Conservation (phyloP, 1,140 invertebrate genomes). For the Drosophila ogumai region DNA sequence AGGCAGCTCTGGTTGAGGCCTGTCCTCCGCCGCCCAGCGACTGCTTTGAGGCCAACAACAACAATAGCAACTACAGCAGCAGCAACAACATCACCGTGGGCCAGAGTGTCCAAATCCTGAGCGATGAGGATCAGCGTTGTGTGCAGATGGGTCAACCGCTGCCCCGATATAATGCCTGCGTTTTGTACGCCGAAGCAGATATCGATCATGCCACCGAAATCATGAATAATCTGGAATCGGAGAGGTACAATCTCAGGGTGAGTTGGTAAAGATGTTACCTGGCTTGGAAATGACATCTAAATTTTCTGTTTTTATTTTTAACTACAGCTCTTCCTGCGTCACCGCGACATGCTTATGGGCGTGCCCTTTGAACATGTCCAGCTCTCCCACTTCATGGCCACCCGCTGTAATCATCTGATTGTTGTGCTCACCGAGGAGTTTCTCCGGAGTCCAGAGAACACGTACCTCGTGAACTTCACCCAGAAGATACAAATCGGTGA, state of each 20-base stretch:
- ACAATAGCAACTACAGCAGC: conserved; percentile 40
- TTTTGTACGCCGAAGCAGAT: conserved; percentile 90
- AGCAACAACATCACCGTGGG: conserved; percentile 63
- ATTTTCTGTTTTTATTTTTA: background rate
- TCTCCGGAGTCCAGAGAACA: conserved; percentile 88
- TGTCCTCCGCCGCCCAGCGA: conserved; percentile 47
- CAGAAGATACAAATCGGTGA: conserved; percentile 89
- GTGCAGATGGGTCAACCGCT: conserved; percentile 85
- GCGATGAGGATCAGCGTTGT: conserved; percentile 77
- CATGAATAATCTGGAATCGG: conserved; percentile 87
- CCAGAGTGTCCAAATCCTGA: conserved; percentile 54
- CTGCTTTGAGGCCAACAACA: conserved; percentile 49
- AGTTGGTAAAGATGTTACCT: background rate
- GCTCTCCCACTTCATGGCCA: conserved; percentile 89
- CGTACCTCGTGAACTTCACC: conserved; percentile 90
- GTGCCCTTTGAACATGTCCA: conserved; percentile 89
- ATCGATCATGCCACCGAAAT: conserved; percentile 87
- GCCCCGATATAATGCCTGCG: conserved; percentile 89
- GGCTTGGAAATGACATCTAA: background rate
- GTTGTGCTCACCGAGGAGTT: conserved; percentile 90
- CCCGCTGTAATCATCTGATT: conserved; percentile 90
- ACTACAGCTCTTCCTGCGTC: conserved; percentile 88
- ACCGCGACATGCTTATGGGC: conserved; percentile 89
- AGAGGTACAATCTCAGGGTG: conserved; percentile 86
- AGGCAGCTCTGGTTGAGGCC: conserved; percentile 37